Percentiles rank a stretch among this genome's conserved stretches.
Evolutionary conservation across 92 coral and sea anemone species (phyloP).

Genomic region (Plumapathes pennacea): DNA sequence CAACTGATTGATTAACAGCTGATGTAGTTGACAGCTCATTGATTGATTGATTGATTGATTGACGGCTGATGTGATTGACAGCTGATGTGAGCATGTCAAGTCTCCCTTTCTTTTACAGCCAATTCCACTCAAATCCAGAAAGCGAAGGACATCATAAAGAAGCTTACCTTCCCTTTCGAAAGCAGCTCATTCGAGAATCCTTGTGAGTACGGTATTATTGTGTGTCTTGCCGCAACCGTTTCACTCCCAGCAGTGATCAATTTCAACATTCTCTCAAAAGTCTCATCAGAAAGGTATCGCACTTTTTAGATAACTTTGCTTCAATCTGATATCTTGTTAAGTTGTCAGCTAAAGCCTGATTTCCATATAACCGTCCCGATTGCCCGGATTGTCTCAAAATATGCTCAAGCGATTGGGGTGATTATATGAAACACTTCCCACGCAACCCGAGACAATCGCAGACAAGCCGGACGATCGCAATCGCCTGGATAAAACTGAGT

Average conservation of each 20-base stretch:
- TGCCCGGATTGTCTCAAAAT: no score
- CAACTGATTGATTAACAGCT: background rate
- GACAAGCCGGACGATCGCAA: constrained; percentile 3
- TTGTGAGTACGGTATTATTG: constrained; percentile 69
- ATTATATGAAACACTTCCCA: no score
- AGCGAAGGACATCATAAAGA: constrained; percentile 86
- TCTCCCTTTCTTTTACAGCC: constrained; percentile 42
- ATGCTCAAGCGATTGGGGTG: no score
- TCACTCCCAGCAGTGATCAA: no score
- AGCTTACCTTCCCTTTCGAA: constrained; percentile 65
- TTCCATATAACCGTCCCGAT: no score
- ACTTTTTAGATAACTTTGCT: no score
- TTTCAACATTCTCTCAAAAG: background rate
- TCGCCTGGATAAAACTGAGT: constrained; percentile 12
- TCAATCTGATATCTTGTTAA: no score
- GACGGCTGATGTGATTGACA: no score
- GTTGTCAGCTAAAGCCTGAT: no score
- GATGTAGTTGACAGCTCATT: background rate
- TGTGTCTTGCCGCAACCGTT: background rate
- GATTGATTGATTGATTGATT: no score
- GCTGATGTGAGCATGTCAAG: no score
- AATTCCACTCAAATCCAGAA: constrained; percentile 77
- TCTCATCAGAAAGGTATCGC: background rate
- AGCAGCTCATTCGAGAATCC: constrained; percentile 80
- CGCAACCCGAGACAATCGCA: no score